Evolutionary conservation across 2,888 invertebrate species (phyloP).

Genomic region (Amphipyra tragopoginis): DNA sequence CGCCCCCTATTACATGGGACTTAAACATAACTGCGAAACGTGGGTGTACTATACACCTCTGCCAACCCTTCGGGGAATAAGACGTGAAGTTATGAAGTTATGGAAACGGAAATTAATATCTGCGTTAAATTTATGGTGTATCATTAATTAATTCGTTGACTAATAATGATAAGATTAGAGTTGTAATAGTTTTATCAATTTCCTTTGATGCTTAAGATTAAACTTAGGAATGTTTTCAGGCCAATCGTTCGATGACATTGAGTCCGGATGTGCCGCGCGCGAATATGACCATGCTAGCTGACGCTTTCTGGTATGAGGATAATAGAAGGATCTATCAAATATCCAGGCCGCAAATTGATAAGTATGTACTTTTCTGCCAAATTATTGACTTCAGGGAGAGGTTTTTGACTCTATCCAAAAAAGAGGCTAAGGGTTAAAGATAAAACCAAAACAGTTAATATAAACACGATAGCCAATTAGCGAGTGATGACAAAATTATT

Average conservation of each 20-base stretch:
- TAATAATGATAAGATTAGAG: constrained; percentile 23
- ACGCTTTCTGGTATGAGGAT: constrained; percentile 89
- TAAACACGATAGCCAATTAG: too few species aligned
- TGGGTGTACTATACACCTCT: too few species aligned
- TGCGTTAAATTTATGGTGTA: constrained; percentile 16
- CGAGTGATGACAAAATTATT: too few species aligned
- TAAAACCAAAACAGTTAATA: too few species aligned
- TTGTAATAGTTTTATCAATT: neutral
- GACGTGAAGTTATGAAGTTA: too few species aligned
- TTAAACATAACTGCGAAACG: too few species aligned
- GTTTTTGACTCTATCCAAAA: too few species aligned
- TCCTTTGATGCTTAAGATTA: neutral
- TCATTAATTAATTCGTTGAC: constrained; percentile 19
- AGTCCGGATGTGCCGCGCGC: constrained; percentile 63
- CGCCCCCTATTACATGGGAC: too few species aligned
- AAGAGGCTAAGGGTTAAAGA: too few species aligned
- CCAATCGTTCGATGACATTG: constrained; percentile 79
- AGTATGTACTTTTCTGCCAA: constrained; percentile 63
- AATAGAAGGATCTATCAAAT: constrained; percentile 86
- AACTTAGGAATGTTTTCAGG: constrained; percentile 64
- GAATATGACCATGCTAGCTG: constrained; percentile 75
- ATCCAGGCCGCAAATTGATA: constrained; percentile 79
- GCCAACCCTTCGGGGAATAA: too few species aligned
- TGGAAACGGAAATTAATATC: too few species aligned
- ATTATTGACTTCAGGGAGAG: too few species aligned